phyloP scores from a whole-genome alignment of 1,140 invertebrate species.

The Epicauta chinensis region DNA sequence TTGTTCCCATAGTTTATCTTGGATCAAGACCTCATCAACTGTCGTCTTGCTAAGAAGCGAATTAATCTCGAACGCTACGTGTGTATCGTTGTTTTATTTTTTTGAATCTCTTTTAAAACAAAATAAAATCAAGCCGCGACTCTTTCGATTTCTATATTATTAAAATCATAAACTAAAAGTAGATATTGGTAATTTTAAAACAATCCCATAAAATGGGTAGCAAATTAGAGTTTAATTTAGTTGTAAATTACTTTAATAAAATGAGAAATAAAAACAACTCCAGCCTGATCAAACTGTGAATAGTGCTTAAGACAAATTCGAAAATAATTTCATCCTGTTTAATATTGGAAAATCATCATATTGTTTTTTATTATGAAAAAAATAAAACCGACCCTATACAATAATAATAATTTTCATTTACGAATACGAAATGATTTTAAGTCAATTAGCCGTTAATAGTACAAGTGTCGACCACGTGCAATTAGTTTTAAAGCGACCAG shows the following conservation, averaged over 20 bases:
- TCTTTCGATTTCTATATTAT: conserved; percentile 2
- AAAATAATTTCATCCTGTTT: not conserved
- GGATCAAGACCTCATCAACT: conserved; percentile 32
- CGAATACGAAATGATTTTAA: conserved; percentile 8
- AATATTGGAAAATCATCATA: not conserved
- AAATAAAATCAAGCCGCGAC: not conserved
- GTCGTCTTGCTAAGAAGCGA: conserved; percentile 26
- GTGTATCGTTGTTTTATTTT: too few relatives aligned
- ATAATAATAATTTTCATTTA: conserved; percentile 6
- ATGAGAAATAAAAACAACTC: not conserved
- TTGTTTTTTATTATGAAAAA: not conserved
- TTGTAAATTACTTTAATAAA: not conserved
- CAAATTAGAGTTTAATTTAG: not conserved
- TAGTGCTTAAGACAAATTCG: not conserved
- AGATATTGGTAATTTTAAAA: not conserved
- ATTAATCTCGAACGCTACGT: conserved; percentile 21
- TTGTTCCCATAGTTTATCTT: conserved; percentile 31
- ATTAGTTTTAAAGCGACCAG: conserved; percentile 18
- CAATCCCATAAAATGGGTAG: not conserved
- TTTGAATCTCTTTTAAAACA: too few relatives aligned
- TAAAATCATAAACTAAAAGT: not conserved
- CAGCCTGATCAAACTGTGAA: too few relatives aligned
- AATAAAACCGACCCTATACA: too few relatives aligned
- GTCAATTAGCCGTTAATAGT: conserved; percentile 12
- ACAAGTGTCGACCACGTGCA: conserved; percentile 8